Conservation (phyloP, 2,113 vertebrate genomes). For the Malurus cyaneus region DNA sequence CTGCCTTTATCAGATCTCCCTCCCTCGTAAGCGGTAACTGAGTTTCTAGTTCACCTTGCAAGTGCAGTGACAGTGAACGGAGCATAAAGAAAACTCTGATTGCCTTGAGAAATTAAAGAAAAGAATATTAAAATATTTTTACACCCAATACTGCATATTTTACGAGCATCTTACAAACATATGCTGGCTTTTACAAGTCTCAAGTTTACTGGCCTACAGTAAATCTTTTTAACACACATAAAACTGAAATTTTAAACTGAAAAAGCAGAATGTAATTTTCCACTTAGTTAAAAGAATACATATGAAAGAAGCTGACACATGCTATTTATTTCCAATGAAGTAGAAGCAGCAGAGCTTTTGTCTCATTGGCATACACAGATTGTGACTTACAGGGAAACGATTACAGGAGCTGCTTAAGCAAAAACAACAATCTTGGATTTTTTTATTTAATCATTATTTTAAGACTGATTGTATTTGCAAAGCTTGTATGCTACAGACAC, state of each 20-base stretch:
- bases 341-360: neutral
- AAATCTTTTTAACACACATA: neutral
- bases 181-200: neutral
- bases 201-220: neutral
- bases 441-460: neutral
- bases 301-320: neutral
- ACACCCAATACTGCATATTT: neutral
- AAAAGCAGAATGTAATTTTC: neutral
- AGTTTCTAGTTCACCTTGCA: constrained; percentile 88
- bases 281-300: neutral
- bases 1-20: constrained; percentile 93
- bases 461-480: neutral
- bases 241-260: neutral
- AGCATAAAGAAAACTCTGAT: constrained; percentile 98
- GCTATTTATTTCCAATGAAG: neutral
- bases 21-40: constrained; percentile 92
- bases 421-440: neutral
- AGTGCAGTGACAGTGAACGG: constrained; percentile 87
- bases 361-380: neutral
- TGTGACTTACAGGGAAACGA: neutral
- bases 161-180: neutral
- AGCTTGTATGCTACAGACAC: neutral
- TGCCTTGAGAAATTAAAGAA: constrained; percentile 75
- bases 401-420: neutral
- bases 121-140: neutral